Conservation (phyloP, 1,140 invertebrate species). For the Sitobion miscanthi region DNA sequence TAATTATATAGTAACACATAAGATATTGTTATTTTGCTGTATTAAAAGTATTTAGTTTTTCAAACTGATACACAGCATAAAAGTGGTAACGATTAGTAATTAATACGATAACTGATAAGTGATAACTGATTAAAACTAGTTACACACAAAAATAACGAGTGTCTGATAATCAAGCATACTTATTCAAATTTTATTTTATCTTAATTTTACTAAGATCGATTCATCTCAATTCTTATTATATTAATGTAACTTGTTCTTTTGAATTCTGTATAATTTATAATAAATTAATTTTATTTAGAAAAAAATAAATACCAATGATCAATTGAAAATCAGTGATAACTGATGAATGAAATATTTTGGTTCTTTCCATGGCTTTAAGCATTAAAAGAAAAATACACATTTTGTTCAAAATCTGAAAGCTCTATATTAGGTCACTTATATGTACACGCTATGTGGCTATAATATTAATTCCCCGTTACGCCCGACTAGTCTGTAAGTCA, state of each 20-base stretch:
- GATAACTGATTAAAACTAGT: neutral
- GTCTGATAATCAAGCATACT: neutral
- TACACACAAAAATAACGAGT: neutral
- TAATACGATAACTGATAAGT: neutral
- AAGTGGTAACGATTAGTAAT: neutral
- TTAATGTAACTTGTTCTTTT: too few relatives aligned
- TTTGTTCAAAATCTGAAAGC: neutral
- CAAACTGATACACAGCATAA: neutral
- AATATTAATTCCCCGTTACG: neutral
- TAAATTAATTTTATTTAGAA: too few relatives aligned
- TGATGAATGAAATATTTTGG: neutral
- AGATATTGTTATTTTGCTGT: too few relatives aligned
- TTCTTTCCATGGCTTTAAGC: neutral
- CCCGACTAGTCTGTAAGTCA: neutral
- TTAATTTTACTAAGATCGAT: too few relatives aligned
- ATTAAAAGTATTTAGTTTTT: too few relatives aligned
- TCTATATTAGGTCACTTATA: neutral
- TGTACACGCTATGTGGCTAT: neutral
- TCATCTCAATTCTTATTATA: too few relatives aligned
- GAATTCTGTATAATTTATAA: too few relatives aligned
- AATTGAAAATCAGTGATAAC: neutral
- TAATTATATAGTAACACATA: too few relatives aligned
- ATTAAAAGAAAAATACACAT: neutral
- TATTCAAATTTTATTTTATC: neutral
- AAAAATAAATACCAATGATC: too few relatives aligned